phyloP scores from a whole-genome alignment of 1,140 invertebrate genomes.

The Drosophila nasuta region DNA sequence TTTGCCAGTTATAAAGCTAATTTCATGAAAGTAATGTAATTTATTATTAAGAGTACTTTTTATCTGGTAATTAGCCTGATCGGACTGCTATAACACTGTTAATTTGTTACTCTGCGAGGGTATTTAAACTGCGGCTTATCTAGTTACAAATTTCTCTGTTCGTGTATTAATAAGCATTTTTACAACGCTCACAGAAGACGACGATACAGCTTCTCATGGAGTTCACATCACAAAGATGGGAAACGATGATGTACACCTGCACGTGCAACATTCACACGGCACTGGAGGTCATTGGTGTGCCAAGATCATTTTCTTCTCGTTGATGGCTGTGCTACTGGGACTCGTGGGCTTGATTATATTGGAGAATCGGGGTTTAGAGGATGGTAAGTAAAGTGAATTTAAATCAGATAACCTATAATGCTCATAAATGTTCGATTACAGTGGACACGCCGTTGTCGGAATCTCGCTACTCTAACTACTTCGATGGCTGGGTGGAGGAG shows the following conservation, averaged over 20 bases:
- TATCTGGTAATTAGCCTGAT: too few relatives aligned
- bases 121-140: background rate
- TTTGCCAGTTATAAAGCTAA: too few relatives aligned
- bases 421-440: conserved; percentile 64
- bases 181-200: conserved; percentile 59
- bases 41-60: too few relatives aligned
- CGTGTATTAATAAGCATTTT: conserved; percentile 20
- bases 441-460: conserved; percentile 90
- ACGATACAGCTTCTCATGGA: conserved; percentile 81
- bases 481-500: conserved; percentile 93
- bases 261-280: conserved; percentile 90
- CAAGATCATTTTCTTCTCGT: conserved; percentile 91
- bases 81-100: too few relatives aligned
- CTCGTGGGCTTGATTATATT: conserved; percentile 91
- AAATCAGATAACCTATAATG: background rate
- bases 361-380: conserved; percentile 90
- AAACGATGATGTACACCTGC: conserved; percentile 87
- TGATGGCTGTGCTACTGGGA: conserved; percentile 89
- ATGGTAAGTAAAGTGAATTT: conserved; percentile 87
- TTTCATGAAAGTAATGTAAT: too few relatives aligned
- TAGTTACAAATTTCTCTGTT: background rate
- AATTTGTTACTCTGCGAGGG: background rate
- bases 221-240: conserved; percentile 85
- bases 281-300: conserved; percentile 93
- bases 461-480: conserved; percentile 89